These are phyloP conservation scores for Premnoplex brunnescens DNA, from an alignment of 2,797 vertebrate species.

Conservation along the genomic window DNA sequence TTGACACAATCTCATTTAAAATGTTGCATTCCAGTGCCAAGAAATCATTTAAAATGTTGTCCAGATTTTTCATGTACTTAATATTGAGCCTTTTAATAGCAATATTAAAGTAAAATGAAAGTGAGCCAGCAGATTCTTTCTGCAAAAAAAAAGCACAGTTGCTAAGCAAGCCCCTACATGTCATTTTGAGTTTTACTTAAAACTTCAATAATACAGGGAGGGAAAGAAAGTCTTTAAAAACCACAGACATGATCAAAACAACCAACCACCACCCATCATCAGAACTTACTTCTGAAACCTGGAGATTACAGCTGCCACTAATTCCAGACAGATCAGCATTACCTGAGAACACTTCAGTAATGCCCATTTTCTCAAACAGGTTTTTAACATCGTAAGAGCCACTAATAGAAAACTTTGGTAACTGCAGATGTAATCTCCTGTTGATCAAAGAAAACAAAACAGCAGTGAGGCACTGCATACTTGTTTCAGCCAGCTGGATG, in stretches of 20 bases:
- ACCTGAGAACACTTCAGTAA: constrained; percentile 43
- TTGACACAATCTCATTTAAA: neutral
- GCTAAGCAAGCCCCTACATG: neutral
- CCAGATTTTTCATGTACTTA: neutral
- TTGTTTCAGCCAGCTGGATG: neutral
- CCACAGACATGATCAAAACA: neutral
- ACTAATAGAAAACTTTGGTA: constrained; percentile 56
- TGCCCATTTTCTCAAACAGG: constrained; percentile 33
- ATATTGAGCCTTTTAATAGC: neutral
- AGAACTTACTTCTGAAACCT: constrained; percentile 57
- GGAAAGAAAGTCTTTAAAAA: neutral
- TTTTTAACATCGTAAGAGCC: constrained; percentile 2
- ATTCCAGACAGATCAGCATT: constrained; percentile 61
- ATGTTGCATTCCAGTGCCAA: neutral
- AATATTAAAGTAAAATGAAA: neutral
- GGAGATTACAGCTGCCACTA: neutral
- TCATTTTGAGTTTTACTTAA: neutral
- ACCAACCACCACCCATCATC: neutral
- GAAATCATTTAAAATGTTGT: neutral
- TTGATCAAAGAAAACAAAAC: neutral
- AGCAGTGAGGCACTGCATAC: neutral
- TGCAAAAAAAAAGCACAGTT: neutral
- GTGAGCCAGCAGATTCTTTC: neutral
- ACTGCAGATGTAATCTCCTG: constrained; percentile 21
- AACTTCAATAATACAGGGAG: neutral